Evolutionary conservation across 2,888 invertebrate genomes (phyloP), one percentile per base, ranked within the genome.

Genomic region (Sminthurides aquaticus): DNA sequence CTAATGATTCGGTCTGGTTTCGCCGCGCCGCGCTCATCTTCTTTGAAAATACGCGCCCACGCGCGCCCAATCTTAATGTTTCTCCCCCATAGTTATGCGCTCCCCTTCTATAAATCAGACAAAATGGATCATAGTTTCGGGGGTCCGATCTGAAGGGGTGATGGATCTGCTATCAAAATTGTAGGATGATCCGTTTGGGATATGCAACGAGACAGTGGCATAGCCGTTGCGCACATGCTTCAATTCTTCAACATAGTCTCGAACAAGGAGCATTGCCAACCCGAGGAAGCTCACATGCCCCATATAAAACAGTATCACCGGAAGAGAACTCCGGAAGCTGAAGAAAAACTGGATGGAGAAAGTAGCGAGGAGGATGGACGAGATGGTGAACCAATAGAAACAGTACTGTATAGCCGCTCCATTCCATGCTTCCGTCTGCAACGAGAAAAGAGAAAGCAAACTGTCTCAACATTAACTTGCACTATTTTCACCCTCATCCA

Each of bases 341-440:
- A 62, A 62, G 62, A 62, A 62, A 49, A 62, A 62, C 34, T 62
- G 62, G 24, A 62, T 25, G 27, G 57, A 57, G 26, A 57, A 28
- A 26, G 57, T 57, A 2, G 57, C 26, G 49, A 57, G 34, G 25
- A 62, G 22, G 49, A 62, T 20, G 24, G 57, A 57, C 11, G 62
- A 57, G 25, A 62, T 57, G 22, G 57, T 57, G 24, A 57, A 49
- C 62, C 62, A 62, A 57, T 62, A 62, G 56, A 43, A 26, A 43
- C 43, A 43, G 22, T 57, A 62, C 15, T 62, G 62, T 20, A 62
- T 48, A 20, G 62, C 28, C 18, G 59, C 49, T 18, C 11, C 22
- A 20, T 52, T 20, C 52, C 52, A 52, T 5, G 52, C 3, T 52
- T 52, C 20, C 52, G 52, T 8, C 52, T 52, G 52, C 18, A 52